A percentile compares a stretch with the other conserved stretches of the same genome.
phyloP scores from a whole-genome alignment of 2,113 vertebrate genomes.

The Burhinus oedicnemus region DNA sequence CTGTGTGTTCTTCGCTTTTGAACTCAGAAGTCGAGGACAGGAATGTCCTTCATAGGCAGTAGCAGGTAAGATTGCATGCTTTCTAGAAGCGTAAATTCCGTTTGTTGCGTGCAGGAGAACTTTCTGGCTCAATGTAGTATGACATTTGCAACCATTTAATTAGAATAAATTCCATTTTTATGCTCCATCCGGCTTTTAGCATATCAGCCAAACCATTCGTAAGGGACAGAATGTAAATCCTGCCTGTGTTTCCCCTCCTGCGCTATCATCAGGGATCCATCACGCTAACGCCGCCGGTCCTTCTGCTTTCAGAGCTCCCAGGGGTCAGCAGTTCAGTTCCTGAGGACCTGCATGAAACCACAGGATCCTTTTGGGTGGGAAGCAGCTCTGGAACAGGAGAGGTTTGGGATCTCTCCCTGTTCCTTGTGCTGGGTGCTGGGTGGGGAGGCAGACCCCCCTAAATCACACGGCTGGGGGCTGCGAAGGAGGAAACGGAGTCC shows the following conservation, averaged over 20 bases:
- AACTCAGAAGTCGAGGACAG: background rate
- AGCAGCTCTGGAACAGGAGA: background rate
- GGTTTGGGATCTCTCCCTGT: background rate
- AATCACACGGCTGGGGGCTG: fast-evolving
- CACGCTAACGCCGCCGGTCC: background rate
- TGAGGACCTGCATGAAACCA: background rate
- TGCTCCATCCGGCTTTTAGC: constrained; percentile 45
- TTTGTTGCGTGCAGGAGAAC: constrained; percentile 21
- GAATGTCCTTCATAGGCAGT: background rate
- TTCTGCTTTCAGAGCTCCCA: background rate
- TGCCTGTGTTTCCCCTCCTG: background rate
- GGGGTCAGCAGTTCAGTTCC: constrained; percentile 3
- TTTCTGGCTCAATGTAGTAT: constrained; percentile 10
- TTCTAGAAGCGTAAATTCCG: background rate
- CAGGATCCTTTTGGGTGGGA: background rate
- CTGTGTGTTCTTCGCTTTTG: background rate
- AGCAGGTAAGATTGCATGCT: constrained; percentile 38
- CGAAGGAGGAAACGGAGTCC: fast-evolving
- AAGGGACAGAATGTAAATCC: constrained; percentile 49
- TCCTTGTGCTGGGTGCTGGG: background rate
- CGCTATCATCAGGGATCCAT: background rate
- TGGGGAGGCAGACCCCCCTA: background rate
- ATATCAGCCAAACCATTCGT: constrained; percentile 51
- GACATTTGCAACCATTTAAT: constrained; percentile 69
- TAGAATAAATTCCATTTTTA: constrained; percentile 56